Base-by-base conservation (phyloP, 2,113 vertebrate genomes). In the Bombycilla garrulus region DNA sequence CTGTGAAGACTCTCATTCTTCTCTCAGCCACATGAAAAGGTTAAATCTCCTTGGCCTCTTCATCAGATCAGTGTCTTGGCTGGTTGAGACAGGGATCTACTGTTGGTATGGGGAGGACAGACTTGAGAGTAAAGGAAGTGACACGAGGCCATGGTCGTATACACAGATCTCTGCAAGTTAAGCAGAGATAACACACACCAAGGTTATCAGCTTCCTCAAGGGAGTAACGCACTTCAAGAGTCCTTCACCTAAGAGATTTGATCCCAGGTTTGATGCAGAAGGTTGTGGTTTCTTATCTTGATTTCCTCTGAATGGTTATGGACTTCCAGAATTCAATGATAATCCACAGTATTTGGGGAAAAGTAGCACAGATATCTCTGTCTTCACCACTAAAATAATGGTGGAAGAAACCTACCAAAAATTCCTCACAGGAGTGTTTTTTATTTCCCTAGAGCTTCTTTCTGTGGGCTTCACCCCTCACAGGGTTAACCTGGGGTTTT, bases 381-480 rank as follows among this genome's bases (percentile, higher is more conserved):
- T 45, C 53, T 69, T 58, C 33, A 90, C 17, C n/a, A 42, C 31
- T 53, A 69, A 71, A 90, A 62, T 35, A 94, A 61, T 3, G 31
- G 45, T 14, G 20, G 38, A 74, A 87, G 36, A 92, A 69, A 61
- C 38, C 53, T 48, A 81, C 38, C 56, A 89, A 61, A 40, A 40
- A n/a, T 5, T 70, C 61, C 19, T 67, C 13, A 1, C 26, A 56
- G 53, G 40, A 60, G 28, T 24, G 25, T 0, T 0, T 13, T 66
- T 36, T 40, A 58, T 65, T 9, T 2, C 19, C 28, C 44, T n/a
- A 44, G 33, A 57, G 6, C 25, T 36, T 71, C 56, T 60, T 94
- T 38, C 31, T 42, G 6, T 45, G 44, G 12, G 16, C 7, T 65
- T 91, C 28, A 61, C 13, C 15, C 26, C 25, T 70, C 25, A 77